Evolutionary conservation across 2,888 invertebrate genomes (phyloP).

Genomic region (Spodoptera exigua): DNA sequence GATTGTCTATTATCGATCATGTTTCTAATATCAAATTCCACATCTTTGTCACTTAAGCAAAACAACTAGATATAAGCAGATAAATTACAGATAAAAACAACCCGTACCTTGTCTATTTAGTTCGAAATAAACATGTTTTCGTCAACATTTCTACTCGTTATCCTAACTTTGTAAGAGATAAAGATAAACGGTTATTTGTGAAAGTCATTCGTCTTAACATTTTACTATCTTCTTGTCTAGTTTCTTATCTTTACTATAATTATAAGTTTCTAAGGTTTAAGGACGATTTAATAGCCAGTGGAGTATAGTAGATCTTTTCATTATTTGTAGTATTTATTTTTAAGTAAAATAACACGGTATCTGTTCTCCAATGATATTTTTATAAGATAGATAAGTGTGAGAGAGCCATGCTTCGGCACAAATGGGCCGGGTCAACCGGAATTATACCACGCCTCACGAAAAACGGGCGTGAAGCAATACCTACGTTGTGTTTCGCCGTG

Average conservation of each 20-base stretch:
- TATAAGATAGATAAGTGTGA: no score
- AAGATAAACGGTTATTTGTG: slow-evolving; percentile 57
- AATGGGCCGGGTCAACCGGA: no score
- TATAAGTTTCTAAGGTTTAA: slow-evolving; percentile 16
- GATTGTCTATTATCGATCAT: no score
- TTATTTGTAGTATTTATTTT: no score
- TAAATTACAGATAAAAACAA: slow-evolving; percentile 32
- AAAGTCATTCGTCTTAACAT: slow-evolving; percentile 45
- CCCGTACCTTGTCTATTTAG: slow-evolving; percentile 26
- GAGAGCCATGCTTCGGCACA: no score
- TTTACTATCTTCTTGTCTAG: slow-evolving; percentile 22
- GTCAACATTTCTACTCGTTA: slow-evolving; percentile 46
- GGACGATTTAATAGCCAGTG: no score
- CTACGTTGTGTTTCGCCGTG: no score
- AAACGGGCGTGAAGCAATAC: no score
- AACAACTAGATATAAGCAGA: slow-evolving; percentile 4
- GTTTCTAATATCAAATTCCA: not conserved
- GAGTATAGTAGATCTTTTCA: no score
- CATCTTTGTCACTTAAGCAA: not conserved
- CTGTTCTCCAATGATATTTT: no score
- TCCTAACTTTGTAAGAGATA: slow-evolving; percentile 54
- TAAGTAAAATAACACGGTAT: no score
- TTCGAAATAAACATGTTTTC: slow-evolving; percentile 60
- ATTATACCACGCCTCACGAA: no score
- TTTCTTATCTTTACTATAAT: slow-evolving; percentile 29